A percentile compares a stretch with the other conserved stretches of the same genome.
Conservation (phyloP, 2,113 vertebrate species). For the Pardalotus punctatus region DNA sequence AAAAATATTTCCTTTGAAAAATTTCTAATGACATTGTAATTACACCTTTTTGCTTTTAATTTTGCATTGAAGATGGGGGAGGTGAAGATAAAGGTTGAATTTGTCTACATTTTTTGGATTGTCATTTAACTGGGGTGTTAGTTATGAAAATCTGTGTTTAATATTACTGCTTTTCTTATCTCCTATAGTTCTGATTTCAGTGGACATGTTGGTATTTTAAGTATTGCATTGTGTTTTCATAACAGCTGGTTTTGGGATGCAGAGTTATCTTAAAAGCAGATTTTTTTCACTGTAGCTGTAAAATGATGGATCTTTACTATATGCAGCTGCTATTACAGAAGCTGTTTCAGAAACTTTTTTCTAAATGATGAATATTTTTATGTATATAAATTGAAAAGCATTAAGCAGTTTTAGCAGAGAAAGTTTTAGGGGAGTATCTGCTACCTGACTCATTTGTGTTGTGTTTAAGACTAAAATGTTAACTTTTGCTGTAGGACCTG, state of each 20-base stretch:
- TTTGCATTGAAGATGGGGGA: slow-evolving; percentile 18
- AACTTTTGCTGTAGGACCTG: slow-evolving; percentile 81
- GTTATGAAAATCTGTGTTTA: neutral
- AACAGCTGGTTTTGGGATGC: neutral
- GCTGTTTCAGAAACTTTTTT: neutral
- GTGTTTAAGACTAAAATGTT: slow-evolving; percentile 32
- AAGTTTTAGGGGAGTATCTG: neutral
- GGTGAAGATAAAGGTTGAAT: neutral
- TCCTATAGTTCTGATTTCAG: neutral
- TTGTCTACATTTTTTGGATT: neutral
- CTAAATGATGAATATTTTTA: neutral
- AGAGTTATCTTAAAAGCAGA: neutral
- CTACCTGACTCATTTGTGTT: neutral
- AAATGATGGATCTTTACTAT: neutral
- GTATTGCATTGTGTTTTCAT: neutral
- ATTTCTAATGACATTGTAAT: neutral
- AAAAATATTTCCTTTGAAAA: neutral
- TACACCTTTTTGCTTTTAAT: neutral
- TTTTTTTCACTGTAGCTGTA: neutral
- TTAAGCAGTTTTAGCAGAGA: neutral
- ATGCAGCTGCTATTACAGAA: neutral
- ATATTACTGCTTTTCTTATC: neutral
- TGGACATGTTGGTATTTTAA: neutral
- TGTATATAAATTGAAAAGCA: neutral
- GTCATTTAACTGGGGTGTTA: neutral